phyloP scores from a whole-genome alignment of 2,797 vertebrate species.

The Atherinosoma microstoma region DNA sequence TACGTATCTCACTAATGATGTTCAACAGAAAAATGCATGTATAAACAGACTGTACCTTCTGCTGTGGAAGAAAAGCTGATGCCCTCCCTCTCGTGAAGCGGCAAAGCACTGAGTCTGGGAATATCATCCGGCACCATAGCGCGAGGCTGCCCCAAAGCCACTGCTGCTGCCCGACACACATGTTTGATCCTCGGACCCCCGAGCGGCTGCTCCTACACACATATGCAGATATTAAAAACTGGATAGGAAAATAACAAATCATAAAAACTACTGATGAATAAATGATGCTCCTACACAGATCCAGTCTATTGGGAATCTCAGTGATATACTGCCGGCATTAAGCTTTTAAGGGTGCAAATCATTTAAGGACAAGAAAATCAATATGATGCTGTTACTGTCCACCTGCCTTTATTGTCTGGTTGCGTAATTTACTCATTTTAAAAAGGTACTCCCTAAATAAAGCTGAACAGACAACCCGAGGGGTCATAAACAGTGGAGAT shows the following conservation, averaged over 20 bases:
- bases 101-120: conserved; percentile 92
- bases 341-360: not conserved
- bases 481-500: too few species aligned
- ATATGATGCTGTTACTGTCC: not conserved
- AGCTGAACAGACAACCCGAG: not conserved
- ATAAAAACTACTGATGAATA: not conserved
- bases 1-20: not conserved
- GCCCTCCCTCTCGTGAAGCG: conserved; percentile 89
- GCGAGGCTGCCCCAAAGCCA: conserved; percentile 91
- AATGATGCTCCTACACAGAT: not conserved
- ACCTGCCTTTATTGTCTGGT: not conserved
- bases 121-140: conserved; percentile 94
- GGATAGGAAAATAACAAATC: not conserved
- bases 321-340: not conserved
- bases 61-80: conserved; percentile 80
- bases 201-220: conserved; percentile 73
- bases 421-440: not conserved
- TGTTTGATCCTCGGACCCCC: conserved; percentile 93
- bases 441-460: not conserved
- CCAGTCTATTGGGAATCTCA: not conserved
- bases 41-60: conserved; percentile 80
- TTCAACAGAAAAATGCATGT: not conserved
- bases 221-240: not conserved
- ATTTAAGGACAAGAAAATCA: not conserved
- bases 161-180: conserved; percentile 91